Evolutionary conservation across 2,797 vertebrate species (phyloP), one percentile per base, ranked within the genome.

Genomic region (Gallinago nigripennis): DNA sequence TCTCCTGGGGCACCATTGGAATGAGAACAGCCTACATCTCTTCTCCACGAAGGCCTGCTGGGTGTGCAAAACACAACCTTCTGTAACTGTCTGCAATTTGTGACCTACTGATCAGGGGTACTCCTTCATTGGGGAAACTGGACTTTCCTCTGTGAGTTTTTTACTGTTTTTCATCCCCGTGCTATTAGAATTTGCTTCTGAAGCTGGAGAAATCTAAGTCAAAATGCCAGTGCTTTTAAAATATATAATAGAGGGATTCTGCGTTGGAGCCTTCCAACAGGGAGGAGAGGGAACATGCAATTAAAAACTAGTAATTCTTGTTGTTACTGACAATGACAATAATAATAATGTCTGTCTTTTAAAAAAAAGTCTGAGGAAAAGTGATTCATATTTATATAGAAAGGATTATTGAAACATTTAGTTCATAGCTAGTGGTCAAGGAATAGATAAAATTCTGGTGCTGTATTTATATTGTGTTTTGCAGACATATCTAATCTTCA

Each of bases 401-500:
- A 97, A 95, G 88, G 1, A 25, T 88, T 96, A 96, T 66, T 94
- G 61, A 94, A 97, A 68, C 58, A 8, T 94, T 97, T 96, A 71
- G 78, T 97, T 97, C 90, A 81, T 77, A 97, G 91, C 95, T 96
- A 90, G 81, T 75, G 95, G 92, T 76, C 75, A 85, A 80, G 91
- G 93, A 87, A 95, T 95, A 91, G 95, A 97, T 96, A 97, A 94
- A 97, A 95, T 93, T 95, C 90, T 76, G 28, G 57, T 94, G 85
- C 92, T 96, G 66, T 82, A 94, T 96, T 98, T 97, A 92, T 97
- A 91, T 97, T 96, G 82, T 96, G 70, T 95, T 95, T 96, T 94
- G 88, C 94, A 97, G 97, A 91, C 77, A 45, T 97, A 95, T 94
- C 94, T 97, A 97, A 97, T 97, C 95, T 97, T 89, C 70, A 68